A percentile compares a stretch with the other conserved stretches of the same genome.
phyloP scores from a whole-genome alignment of 2,797 vertebrate species.

The Pipistrellus pygmaeus region DNA sequence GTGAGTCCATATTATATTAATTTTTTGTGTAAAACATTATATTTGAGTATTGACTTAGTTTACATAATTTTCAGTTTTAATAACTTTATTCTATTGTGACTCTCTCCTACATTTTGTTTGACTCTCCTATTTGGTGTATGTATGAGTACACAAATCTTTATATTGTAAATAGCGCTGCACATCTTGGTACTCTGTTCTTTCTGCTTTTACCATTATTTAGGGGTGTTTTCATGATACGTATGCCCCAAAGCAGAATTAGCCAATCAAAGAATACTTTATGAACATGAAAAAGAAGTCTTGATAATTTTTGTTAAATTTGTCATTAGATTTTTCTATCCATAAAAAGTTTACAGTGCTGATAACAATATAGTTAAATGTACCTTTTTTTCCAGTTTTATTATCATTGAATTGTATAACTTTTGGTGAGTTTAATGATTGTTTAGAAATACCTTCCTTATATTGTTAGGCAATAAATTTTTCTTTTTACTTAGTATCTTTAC shows the following conservation, averaged over 20 bases:
- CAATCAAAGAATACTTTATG: conserved; percentile 1
- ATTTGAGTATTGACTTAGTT: not conserved
- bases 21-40: not conserved
- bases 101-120: not conserved
- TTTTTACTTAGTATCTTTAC: not conserved
- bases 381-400: not conserved
- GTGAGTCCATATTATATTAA: not conserved
- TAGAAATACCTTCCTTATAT: not conserved
- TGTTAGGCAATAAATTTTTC: not conserved
- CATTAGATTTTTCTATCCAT: not conserved
- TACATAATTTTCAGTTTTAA: conserved; percentile 10
- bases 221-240: not conserved
- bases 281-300: not conserved
- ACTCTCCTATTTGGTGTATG: not conserved
- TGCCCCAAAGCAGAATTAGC: not conserved
- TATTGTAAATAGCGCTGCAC: not conserved
- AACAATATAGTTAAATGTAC: conserved; percentile 7
- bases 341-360: not conserved
- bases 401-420: conserved; percentile 48
- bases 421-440: not conserved
- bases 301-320: conserved; percentile 19
- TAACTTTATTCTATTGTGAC: not conserved
- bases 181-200: not conserved
- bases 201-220: not conserved
- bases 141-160: not conserved